Evolutionary conservation across 2,113 vertebrate genomes (phyloP).

Genomic region (Genyomyrus donnyi): DNA sequence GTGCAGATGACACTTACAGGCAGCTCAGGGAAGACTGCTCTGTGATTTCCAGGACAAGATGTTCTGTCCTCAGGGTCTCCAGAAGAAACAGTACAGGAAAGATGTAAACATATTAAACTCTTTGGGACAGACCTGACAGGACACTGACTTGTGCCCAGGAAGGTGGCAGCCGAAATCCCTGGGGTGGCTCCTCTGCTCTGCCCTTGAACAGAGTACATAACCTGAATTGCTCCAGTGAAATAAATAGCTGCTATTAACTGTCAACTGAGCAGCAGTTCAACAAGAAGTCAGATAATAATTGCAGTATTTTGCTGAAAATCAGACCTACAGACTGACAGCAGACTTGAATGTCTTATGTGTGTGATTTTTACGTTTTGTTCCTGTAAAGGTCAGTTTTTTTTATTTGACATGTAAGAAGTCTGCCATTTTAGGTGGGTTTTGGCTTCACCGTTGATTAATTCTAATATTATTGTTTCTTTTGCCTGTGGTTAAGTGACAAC

Average conservation of each 20-base stretch:
- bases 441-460: neutral
- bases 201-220: neutral
- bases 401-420: neutral
- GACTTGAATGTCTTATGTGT: neutral
- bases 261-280: neutral
- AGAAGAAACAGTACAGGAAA: neutral
- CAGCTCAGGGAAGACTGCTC: neutral
- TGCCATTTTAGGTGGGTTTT: neutral
- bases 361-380: neutral
- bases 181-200: neutral
- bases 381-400: neutral
- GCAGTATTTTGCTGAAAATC: neutral
- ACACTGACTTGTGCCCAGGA: neutral
- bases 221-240: neutral
- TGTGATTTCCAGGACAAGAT: neutral
- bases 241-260: neutral
- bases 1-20: neutral
- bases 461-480: neutral
- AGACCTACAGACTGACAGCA: neutral
- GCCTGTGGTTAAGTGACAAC: neutral
- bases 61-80: neutral
- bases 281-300: neutral
- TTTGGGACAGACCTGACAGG: neutral
- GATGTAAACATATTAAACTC: neutral
- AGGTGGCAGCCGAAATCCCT: neutral